Evolutionary conservation across 2,113 vertebrate genomes (phyloP), one percentile per base, ranked within the genome.

Genomic region (Istiophorus platypterus): DNA sequence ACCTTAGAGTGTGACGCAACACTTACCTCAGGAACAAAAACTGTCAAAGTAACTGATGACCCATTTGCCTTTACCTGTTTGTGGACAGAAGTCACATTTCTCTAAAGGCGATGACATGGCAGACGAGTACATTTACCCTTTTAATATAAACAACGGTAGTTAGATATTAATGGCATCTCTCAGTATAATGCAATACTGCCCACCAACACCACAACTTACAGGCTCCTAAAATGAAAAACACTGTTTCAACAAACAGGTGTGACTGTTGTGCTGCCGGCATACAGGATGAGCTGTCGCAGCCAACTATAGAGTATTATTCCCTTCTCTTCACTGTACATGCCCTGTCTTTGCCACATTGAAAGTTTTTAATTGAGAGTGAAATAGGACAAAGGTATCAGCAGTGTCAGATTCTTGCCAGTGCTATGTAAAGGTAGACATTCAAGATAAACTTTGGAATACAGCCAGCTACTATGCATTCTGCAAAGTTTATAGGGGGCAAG

Each of bases 401-500:
- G 70, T 56, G 62, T 85, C 83, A 72, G 11, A 77, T 76, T 85
- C 76, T 64, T 73, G 42, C 76, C 72, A 70, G 61, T 29, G 58
- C 84, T 81, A 79, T 92, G 88, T 89, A 92, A 92, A 92, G 29
- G 63, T 93, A 90, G 87, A 91, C 83, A 88, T 84, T 83, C 67
- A 70, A 86, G 88, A 94, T 92, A 89, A 85, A 72, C 8, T 18
- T 41, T 47, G 65, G 64, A 78, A 49, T 52, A 82, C 54, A 82
- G 51, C 65, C 62, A 79, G 59, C 11, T 47, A 67, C 49, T 76
- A 70, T 72, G 72, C 22, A 81, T 89, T 85, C 65, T 87, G 58
- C 24, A 57, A 41, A 13, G 37, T 29, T 78, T 75, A 2, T 42
- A 37, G 66, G 4, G 37, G 22, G 52, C 59, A 39, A 8, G 18